A percentile compares a stretch with the other conserved stretches of the same genome.
Evolutionary conservation across 2,797 vertebrate genomes (phyloP).

Genomic region (Cephalopachus bancanus): DNA sequence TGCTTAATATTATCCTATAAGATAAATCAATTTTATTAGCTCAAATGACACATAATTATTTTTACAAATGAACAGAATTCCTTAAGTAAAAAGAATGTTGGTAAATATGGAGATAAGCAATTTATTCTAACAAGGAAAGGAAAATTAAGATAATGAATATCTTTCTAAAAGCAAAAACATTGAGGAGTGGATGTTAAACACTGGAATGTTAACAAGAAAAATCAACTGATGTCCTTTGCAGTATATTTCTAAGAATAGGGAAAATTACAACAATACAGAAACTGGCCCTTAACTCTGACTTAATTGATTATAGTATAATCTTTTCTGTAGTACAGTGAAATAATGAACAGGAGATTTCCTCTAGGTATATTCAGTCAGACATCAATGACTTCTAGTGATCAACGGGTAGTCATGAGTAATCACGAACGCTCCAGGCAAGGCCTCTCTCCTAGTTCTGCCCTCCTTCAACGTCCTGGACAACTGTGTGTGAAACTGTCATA

Average conservation of each 20-base stretch:
- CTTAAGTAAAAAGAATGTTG: neutral
- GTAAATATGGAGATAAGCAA: neutral
- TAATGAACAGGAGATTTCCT: neutral
- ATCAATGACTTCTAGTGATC: neutral
- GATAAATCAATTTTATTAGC: neutral
- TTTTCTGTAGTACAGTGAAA: neutral
- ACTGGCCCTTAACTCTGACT: neutral
- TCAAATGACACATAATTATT: slow-evolving; percentile 4
- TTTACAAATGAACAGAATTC: slow-evolving; percentile 10
- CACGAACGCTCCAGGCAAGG: neutral
- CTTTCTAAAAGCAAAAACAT: neutral
- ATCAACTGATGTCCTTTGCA: neutral
- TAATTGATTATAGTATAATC: neutral
- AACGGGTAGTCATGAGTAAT: neutral
- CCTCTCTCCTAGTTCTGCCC: neutral
- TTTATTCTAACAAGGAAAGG: neutral
- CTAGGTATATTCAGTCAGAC: neutral
- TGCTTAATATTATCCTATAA: slow-evolving; percentile 70
- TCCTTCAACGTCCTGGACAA: neutral
- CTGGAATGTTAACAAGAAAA: neutral
- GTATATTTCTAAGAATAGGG: neutral
- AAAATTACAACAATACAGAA: neutral
- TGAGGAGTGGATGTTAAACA: neutral
- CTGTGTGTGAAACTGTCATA: neutral
- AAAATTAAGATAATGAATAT: slow-evolving; percentile 42